A percentile compares a stretch with the other conserved stretches of the same genome.
Conservation (phyloP, 2,113 vertebrate species). For the Pontoporia blainvillei region DNA sequence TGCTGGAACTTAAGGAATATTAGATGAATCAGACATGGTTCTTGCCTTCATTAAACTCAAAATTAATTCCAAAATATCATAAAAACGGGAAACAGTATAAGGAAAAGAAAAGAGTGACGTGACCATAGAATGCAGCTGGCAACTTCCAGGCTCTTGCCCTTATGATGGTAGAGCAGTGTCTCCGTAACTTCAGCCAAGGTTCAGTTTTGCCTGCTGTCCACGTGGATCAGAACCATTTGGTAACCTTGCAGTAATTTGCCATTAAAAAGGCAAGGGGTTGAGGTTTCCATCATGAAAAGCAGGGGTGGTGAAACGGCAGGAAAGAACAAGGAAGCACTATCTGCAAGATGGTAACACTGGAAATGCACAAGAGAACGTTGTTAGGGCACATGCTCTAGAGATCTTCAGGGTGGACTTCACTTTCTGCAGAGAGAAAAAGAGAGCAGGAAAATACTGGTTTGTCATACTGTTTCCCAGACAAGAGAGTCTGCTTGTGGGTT, state of each 20-base stretch:
- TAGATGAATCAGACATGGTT: neutral
- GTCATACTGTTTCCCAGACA: neutral
- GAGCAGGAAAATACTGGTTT: neutral
- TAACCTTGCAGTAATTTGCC: neutral
- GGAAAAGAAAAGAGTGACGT: neutral
- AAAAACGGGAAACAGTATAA: neutral
- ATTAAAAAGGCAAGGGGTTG: neutral
- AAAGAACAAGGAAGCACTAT: neutral
- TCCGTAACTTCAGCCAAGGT: neutral
- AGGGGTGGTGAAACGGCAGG: neutral
- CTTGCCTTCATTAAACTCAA: neutral
- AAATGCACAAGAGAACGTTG: rapidly evolving
- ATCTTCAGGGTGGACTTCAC: neutral
- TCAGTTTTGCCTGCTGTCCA: neutral
- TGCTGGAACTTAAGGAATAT: neutral
- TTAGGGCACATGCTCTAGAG: rapidly evolving
- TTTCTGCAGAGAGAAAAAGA: neutral
- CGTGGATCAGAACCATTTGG: neutral
- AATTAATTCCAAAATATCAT: neutral
- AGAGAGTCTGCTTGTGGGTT: neutral
- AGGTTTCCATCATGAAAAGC: neutral
- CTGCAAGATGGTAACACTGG: neutral
- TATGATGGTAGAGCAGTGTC: rapidly evolving
- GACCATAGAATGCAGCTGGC: neutral
- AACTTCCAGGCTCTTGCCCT: neutral